Evolutionary conservation across 1,140 invertebrate genomes (phyloP).

Genomic region (Ladona fulva): DNA sequence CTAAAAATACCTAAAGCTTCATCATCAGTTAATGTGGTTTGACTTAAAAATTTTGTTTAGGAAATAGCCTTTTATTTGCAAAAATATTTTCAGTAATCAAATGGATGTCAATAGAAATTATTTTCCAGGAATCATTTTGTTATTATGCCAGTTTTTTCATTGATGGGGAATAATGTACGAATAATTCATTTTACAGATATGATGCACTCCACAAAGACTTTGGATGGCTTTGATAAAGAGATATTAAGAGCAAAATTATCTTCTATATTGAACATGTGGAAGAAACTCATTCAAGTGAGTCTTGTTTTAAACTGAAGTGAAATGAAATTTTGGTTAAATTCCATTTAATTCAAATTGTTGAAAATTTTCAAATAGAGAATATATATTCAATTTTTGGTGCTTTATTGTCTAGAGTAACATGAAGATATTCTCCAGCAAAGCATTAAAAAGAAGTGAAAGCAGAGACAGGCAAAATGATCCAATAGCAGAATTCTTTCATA

Average conservation of each 20-base stretch:
- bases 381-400: neutral
- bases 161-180: conserved; percentile 16
- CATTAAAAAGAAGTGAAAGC: neutral
- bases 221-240: conserved; percentile 34
- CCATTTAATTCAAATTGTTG: neutral
- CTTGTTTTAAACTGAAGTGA: neutral
- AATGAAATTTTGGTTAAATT: too few species aligned
- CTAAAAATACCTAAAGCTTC: too few species aligned
- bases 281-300: conserved; percentile 55
- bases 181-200: conserved; percentile 18
- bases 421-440: conserved; percentile 26
- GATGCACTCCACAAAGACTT: conserved; percentile 24
- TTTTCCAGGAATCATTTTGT: too few species aligned
- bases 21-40: too few species aligned
- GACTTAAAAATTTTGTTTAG: too few species aligned
- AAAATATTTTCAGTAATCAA: too few species aligned
- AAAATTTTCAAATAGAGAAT: neutral
- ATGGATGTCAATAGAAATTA: too few species aligned
- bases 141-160: too few species aligned
- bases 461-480: conserved; percentile 30
- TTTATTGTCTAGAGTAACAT: conserved; percentile 20
- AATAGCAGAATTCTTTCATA: conserved; percentile 41
- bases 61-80: too few species aligned
- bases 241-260: conserved; percentile 50
- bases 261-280: conserved; percentile 64